Evolutionary conservation across 2,797 vertebrate genomes (phyloP), one percentile per base, ranked within the genome.

Genomic region (Rhodeus uyekii): DNA sequence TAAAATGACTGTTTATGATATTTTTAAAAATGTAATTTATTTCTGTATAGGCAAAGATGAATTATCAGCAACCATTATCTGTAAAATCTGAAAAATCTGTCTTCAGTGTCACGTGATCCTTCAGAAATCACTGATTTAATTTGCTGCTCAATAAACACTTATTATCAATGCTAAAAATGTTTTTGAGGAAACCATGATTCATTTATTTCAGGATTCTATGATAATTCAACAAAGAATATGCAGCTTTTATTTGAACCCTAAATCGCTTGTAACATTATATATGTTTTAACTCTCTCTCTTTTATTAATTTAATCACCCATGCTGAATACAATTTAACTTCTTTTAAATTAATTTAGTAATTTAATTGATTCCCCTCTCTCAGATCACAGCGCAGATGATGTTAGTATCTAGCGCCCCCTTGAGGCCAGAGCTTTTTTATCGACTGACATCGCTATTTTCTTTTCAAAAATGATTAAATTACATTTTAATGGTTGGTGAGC

Each of bases 331-430:
- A 69, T 4, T 1, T 16, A 16, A 4, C 1, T 63, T n/a, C 0
- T 77, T 50, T 36, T 14, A 65, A 38, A 24, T 46, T 9, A 0
- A 64, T 34, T 24, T 36, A 48, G 14, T 55, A 42, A 67, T 2
- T 50, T 14, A 24, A 48, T 78, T 42, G 38, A 42, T 79, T n/a
- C 42, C 29, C 9, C 67, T n/a, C 67, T n/a, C 36, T 69, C 24
- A 8, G 36, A 12, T 67, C 61, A n/a, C 13, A 53, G 34, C 8
- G 8, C 46, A 78, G 18, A 18, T 46, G 3, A 39, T 39, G 60
- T 65, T 75, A 18, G n/a, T 32, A 29, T 75, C 34, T 75, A 75
- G 60, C 55, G 80, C 71, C 80, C 60, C 12, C 80, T 65, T 65
- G 44, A 34, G 80, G 60, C 0, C 44, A 65, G 8, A 27, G 13